Evolutionary conservation across 2,797 vertebrate species (phyloP).

Genomic region (Trachurus trachurus): DNA sequence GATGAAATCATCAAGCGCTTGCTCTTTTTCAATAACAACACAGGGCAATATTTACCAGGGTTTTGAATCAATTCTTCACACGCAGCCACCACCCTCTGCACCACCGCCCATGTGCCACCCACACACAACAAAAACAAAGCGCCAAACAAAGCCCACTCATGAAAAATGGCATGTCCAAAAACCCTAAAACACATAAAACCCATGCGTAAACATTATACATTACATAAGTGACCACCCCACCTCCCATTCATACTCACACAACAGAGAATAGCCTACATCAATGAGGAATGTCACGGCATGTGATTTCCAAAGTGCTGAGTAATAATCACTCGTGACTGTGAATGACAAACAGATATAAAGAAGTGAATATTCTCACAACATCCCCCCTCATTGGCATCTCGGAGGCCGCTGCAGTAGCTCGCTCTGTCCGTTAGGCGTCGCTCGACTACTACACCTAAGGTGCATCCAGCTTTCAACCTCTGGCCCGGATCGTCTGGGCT

Average conservation of each 20-base stretch:
- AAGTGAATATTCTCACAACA: neutral
- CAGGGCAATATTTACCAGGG: constrained; percentile 64
- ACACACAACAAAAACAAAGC: constrained; percentile 73
- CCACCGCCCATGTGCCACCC: constrained; percentile 60
- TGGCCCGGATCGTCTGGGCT: constrained; percentile 39
- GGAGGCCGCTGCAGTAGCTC: constrained; percentile 43
- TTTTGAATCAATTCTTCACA: constrained; percentile 55
- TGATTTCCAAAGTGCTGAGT: constrained; percentile 23
- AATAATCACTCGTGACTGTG: constrained; percentile 10
- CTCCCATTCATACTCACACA: constrained; percentile 31
- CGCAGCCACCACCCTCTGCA: constrained; percentile 50
- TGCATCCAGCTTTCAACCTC: constrained; percentile 33
- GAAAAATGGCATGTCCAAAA: constrained; percentile 65
- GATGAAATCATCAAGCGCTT: constrained; percentile 41
- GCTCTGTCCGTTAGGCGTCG: constrained; percentile 65
- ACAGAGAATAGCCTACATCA: constrained; percentile 29
- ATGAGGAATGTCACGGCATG: constrained; percentile 20
- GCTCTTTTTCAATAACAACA: constrained; percentile 54
- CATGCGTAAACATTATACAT: constrained; percentile 68
- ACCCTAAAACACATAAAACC: constrained; percentile 47
- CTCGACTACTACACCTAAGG: constrained; percentile 55
- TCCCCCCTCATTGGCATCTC: no score
- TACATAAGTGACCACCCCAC: constrained; percentile 46
- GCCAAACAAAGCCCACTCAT: constrained; percentile 68
- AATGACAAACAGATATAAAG: constrained; percentile 21